These are phyloP conservation scores for Argentina silus DNA, from an alignment of 2,797 vertebrate genomes.

Conservation along the genomic window DNA sequence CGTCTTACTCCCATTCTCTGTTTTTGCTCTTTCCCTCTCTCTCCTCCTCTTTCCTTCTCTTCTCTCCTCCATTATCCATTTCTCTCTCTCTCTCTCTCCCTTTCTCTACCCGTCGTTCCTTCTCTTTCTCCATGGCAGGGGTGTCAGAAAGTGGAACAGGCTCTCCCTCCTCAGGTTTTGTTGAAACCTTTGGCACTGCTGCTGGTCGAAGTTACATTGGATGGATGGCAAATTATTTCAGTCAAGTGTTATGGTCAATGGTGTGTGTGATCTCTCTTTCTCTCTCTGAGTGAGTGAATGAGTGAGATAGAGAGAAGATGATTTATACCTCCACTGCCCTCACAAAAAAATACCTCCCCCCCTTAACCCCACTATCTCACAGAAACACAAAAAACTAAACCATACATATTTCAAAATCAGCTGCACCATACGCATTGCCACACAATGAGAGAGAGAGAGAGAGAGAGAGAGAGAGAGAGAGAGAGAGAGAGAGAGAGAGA, in stretches of 20 bases:
- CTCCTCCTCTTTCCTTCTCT: background rate
- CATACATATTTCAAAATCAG: too few relatives aligned
- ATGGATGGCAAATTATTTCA: too few relatives aligned
- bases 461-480: background rate
- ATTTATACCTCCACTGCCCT: too few relatives aligned
- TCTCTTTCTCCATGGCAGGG: background rate
- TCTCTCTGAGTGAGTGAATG: background rate
- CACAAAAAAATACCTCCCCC: too few relatives aligned
- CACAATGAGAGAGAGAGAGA: background rate
- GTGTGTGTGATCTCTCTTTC: too few relatives aligned
- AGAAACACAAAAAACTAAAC: too few relatives aligned
- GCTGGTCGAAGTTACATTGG: background rate
- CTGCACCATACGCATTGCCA: too few relatives aligned
- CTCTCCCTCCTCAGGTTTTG: background rate
- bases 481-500: background rate
- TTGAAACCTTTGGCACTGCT: background rate
- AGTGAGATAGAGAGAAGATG: background rate
- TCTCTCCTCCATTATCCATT: background rate
- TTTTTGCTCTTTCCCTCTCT: background rate
- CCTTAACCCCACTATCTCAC: too few relatives aligned
- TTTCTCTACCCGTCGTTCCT: slow-evolving; percentile 10
- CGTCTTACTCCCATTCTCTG: slow-evolving; percentile 32
- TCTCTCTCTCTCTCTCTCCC: slow-evolving; percentile 31
- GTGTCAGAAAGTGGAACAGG: too few relatives aligned
- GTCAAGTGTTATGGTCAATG: too few relatives aligned